A percentile compares a stretch with the other conserved stretches of the same genome.
These are phyloP conservation scores for Calliopsis andreniformis DNA, from an alignment of 1,140 invertebrate species.

Conservation along the genomic window DNA sequence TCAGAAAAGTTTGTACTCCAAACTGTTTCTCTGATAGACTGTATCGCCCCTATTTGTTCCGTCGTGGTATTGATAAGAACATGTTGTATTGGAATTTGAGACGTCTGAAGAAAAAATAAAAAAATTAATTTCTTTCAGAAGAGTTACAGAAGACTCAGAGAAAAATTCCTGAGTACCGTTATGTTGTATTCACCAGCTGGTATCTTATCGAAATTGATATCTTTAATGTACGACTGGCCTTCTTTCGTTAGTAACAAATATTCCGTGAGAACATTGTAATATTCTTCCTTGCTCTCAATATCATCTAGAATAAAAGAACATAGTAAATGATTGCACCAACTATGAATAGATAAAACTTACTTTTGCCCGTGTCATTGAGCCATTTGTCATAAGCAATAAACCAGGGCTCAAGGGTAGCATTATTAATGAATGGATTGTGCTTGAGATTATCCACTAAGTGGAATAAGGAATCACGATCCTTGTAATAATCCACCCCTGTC, in stretches of 20 bases:
- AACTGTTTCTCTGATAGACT: conserved; percentile 71
- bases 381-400: conserved; percentile 72
- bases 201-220: conserved; percentile 76
- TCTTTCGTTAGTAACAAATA: conserved; percentile 75
- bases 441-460: conserved; percentile 66
- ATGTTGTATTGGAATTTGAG: conserved; percentile 77
- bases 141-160: conserved; percentile 38
- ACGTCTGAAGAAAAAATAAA: conserved; percentile 68
- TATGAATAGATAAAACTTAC: conserved; percentile 51
- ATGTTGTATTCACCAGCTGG: conserved; percentile 78
- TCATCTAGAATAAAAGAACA: conserved; percentile 45
- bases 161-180: conserved; percentile 65
- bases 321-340: neutral
- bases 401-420: conserved; percentile 77
- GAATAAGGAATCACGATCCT: conserved; percentile 69
- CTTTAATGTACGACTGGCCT: conserved; percentile 77
- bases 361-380: conserved; percentile 63
- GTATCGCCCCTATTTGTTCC: conserved; percentile 75
- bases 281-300: conserved; percentile 73
- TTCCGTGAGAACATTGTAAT: conserved; percentile 75
- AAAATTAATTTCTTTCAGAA: neutral
- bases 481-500: conserved; percentile 76
- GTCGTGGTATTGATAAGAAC: conserved; percentile 72
- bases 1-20: conserved; percentile 69
- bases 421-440: conserved; percentile 76